Evolutionary conservation across 2,113 vertebrate genomes (phyloP), one percentile per base, ranked within the genome.

Genomic region (Cavia aperea): DNA sequence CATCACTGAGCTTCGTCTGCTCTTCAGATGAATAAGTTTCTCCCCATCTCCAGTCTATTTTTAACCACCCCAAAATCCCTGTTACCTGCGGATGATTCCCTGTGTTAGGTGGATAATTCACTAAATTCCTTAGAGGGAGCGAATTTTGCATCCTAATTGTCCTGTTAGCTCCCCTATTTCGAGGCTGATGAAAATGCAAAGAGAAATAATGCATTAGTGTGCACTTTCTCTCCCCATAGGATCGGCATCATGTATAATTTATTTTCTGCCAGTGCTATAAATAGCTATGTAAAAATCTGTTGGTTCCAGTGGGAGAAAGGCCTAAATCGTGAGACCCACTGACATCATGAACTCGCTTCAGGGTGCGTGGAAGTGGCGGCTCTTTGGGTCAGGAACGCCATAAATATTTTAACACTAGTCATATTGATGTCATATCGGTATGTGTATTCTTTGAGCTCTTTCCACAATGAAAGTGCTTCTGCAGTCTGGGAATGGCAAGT

Each of bases 101-200:
- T 23, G 0, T 84, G 96, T 93, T 93, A 90, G 94, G 93, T 77
- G 87, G 90, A 87, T 96, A 96, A 96, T 95, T 94, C 91, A 18
- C 78, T 89, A 23, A 79, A 94, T 93, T 93, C 95, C 95, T 96
- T 51, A 18, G 95, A 95, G 93, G 88, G 91, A 93, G 85, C 68
- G 94, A 93, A 92, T 94, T 95, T 94, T 94, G 95, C 92, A 96
- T 96, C 95, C 94, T 96, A 95, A 96, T 96, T 89, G 95, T 96
- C 94, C 92, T 62, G 92, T 93, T 91, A 91, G 94, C 89, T 51
- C 70, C 93, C 92, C 91, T 68, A 29, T 95, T 96, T 95, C 88
- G 4, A 85, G 86, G 91, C 94, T 97, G 96, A 97, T 95, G 95
- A 96, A 96, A 97, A 97, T 91, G 96, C 95, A 78, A 88, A 94